Conservation (phyloP, 2,888 invertebrate genomes). For the Phlogophora meticulosa region DNA sequence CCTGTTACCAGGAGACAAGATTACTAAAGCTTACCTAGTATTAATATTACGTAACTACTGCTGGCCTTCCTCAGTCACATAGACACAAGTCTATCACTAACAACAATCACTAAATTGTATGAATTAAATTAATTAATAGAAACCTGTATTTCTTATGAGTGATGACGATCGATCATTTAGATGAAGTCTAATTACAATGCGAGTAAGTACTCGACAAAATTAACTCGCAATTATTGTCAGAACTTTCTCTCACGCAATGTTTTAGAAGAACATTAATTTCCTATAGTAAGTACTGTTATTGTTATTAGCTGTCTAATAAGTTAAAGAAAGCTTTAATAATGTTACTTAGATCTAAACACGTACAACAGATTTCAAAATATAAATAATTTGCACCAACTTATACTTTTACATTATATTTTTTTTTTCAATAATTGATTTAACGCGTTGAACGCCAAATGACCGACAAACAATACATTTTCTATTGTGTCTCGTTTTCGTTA, state of each 20-base stretch:
- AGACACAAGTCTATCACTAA: conserved; percentile 7
- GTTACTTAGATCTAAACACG: not conserved
- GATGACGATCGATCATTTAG: conserved; percentile 38
- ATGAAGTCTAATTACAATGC: conserved; percentile 26
- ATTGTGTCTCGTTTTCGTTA: too few relatives aligned
- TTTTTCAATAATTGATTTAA: too few relatives aligned
- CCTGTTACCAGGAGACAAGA: not conserved
- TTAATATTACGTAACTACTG: conserved; percentile 12
- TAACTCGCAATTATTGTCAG: conserved; percentile 10
- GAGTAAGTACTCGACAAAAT: conserved; percentile 12
- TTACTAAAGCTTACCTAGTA: conserved; percentile 6
- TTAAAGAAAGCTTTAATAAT: not conserved
- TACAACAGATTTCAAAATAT: too few relatives aligned
- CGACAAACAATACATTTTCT: too few relatives aligned
- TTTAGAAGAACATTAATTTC: not conserved
- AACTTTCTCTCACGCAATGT: conserved; percentile 32
- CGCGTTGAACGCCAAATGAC: too few relatives aligned
- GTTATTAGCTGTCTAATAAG: not conserved
- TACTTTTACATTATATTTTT: too few relatives aligned
- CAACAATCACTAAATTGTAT: conserved; percentile 28
- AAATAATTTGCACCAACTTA: too few relatives aligned
- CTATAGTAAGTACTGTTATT: not conserved
- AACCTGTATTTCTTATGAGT: conserved; percentile 9
- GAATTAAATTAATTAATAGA: conserved; percentile 4
- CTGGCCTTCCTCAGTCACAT: conserved; percentile 8